Percentiles rank a stretch among this genome's conserved stretches.
Conservation (phyloP, 2,797 vertebrate genomes). For the Aldrovandia affinis region DNA sequence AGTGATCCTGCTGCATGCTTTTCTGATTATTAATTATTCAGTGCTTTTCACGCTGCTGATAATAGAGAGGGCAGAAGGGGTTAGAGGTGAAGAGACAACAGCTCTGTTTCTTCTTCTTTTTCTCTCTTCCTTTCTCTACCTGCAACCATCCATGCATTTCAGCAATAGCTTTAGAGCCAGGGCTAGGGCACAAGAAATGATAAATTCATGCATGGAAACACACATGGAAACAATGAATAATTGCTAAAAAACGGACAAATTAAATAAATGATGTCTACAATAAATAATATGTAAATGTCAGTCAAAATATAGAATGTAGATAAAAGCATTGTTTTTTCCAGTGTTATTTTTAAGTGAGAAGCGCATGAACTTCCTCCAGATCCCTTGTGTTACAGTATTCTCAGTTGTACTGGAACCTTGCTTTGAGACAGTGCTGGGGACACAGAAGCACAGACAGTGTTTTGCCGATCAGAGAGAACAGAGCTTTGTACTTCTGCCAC, state of each 20-base stretch:
- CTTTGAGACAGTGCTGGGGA: neutral
- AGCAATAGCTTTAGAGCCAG: neutral
- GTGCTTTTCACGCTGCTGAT: neutral
- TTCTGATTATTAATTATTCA: conserved; percentile 10
- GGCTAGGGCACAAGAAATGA: neutral
- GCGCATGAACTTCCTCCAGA: neutral
- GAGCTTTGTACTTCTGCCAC: neutral
- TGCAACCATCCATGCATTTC: neutral
- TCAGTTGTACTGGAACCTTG: neutral
- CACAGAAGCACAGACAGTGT: neutral
- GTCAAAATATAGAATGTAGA: neutral
- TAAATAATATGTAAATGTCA: neutral
- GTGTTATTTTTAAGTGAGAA: neutral
- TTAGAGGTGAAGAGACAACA: neutral
- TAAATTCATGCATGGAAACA: neutral
- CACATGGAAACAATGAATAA: neutral
- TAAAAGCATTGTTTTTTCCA: neutral
- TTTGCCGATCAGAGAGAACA: neutral
- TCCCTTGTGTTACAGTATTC: neutral
- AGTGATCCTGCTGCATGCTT: neutral
- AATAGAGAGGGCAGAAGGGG: conserved; percentile 4
- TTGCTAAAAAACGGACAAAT: neutral
- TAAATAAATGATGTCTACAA: neutral
- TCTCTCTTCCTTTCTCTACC: neutral
- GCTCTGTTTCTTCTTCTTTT: neutral